Evolutionary conservation across 2,113 vertebrate species (phyloP).

Genomic region (Catharus fuscescens): DNA sequence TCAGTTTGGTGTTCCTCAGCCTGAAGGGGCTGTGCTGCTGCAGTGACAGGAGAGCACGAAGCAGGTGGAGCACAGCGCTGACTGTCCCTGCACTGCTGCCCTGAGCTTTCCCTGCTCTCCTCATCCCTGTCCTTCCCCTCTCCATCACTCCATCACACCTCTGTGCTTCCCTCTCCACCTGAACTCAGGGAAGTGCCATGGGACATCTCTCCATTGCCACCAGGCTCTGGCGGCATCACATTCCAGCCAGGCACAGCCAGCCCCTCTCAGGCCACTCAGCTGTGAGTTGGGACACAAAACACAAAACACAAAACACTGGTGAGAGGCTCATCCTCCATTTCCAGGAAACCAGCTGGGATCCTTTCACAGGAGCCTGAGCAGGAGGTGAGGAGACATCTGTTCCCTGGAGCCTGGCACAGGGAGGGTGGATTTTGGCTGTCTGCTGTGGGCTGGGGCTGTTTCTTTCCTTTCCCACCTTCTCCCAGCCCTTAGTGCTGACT

Average conservation of each 20-base stretch:
- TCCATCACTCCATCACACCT: no score
- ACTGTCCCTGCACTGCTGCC: background rate
- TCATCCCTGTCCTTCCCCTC: background rate
- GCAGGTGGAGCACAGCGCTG: background rate
- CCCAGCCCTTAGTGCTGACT: background rate
- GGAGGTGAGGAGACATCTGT: background rate
- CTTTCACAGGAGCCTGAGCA: background rate
- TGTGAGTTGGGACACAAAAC: rapidly evolving
- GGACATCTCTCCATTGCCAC: no score
- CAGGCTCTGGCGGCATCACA: background rate
- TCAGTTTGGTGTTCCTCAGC: background rate
- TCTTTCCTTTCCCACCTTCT: background rate
- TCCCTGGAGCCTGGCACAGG: background rate
- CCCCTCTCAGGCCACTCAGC: background rate
- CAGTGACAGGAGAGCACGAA: rapidly evolving
- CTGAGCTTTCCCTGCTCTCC: background rate
- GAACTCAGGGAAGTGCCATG: background rate
- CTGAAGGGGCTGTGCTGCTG: background rate
- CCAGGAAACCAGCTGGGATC: rapidly evolving
- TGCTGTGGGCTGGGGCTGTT: background rate
- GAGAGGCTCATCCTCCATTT: background rate
- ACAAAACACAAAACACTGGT: no score
- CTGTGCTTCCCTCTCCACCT: no score
- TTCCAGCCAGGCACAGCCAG: background rate
- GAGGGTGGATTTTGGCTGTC: background rate